Percentiles rank a stretch among this genome's conserved stretches.
These are phyloP conservation scores for Salminus brasiliensis DNA, from an alignment of 2,113 vertebrate species.

Conservation along the genomic window DNA sequence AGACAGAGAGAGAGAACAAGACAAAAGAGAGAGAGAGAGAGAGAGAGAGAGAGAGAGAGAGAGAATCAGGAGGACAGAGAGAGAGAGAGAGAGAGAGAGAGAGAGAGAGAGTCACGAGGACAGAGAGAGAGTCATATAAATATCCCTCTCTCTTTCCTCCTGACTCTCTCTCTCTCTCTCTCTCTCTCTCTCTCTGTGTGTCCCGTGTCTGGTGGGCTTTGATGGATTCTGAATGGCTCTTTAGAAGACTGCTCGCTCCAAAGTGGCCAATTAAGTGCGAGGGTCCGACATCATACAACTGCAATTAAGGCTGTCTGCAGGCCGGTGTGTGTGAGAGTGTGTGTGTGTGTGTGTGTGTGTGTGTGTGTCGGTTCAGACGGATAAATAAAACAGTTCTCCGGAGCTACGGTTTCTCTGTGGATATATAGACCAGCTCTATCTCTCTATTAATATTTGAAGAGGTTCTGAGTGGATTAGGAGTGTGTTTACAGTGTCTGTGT, in stretches of 20 bases:
- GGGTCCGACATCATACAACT: conserved; percentile 54
- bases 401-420: conserved; percentile 1
- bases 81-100: no score
- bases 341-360: background rate
- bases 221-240: conserved; percentile 64
- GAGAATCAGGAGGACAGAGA: no score
- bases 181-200: conserved; percentile 14
- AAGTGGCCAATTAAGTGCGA: conserved; percentile 56
- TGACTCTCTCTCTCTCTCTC: background rate
- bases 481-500: conserved; percentile 19
- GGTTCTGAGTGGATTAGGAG: conserved; percentile 30
- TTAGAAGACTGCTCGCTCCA: conserved; percentile 58
- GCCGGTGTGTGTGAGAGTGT: no score
- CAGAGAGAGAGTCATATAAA: no score
- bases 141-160: conserved; percentile 4
- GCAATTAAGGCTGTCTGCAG: conserved; percentile 46
- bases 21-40: no score
- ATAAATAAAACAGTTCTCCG: conserved; percentile 34
- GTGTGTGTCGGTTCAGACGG: background rate
- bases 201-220: conserved; percentile 54
- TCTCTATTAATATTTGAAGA: conserved; percentile 43
- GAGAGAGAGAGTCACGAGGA: no score
- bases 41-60: no score
- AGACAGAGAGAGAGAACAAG: no score
- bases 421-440: background rate